Evolutionary conservation across 2,113 vertebrate genomes (phyloP), one percentile per base, ranked within the genome.

Genomic region (Aldabrachelys gigantea): DNA sequence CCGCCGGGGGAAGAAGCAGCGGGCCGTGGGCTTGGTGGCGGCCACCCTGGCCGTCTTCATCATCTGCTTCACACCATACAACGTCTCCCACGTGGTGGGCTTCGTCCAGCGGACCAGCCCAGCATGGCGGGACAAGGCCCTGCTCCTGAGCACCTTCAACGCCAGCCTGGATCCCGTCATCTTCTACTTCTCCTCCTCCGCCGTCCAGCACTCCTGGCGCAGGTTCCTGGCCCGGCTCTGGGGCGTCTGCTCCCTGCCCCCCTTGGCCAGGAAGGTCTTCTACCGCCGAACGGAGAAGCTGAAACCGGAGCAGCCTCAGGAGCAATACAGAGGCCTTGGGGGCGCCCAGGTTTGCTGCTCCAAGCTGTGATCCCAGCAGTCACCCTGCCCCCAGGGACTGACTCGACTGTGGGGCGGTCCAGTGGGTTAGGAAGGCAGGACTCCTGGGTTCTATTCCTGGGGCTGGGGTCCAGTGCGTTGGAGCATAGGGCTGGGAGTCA

Each of bases 131-230:
- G 96, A 97, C 57, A 93, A 97, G 19, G 98, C 98, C 0, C 97
- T 99, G 94, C 97, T 99, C 1, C 97, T 98, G 89, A 99, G 99
- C 91, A 99, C 98, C 22, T 99, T 99, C 84, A 99, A 99, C 1
- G 98, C 99, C 53, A 98, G 98, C 47, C 96, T 99, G 41, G 99
- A 99, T 91, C 99, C 99, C 0, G 69, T 99, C 10, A 98, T 99
- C 50, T 99, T 99, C 97, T 99, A 99, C 87, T 98, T 99, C 87
- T 99, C 99, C 0, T 99, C 99, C 1, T 97, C 98, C 0, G 98
- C 98, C 0, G 97, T 99, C 79, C 98, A 92, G 35, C 85, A 10
- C n/a, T 88, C 91, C 5, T 92, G 91, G n/a, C 22, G 72, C 72
- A n/a, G 21, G 16, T 92, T 88, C 56, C 72, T 88, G 85, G 47